Base-by-base conservation (phyloP, 2,797 vertebrate species). In the Ispidina lecontei region DNA sequence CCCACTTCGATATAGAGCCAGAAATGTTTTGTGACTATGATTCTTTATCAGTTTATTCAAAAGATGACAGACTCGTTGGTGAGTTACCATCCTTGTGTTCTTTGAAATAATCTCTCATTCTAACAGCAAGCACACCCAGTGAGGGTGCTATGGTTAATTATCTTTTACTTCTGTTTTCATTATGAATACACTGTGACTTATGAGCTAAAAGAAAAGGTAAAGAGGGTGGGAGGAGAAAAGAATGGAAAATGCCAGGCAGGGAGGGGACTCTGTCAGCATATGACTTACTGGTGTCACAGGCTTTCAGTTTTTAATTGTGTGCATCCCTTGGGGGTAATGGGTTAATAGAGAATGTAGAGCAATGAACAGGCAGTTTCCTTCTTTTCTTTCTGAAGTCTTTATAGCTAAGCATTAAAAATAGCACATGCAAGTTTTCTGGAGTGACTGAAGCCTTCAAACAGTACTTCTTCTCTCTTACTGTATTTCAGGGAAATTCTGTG, bases 401-500 rank as follows among this genome's bases (percentile, higher is more conserved):
- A 55, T 20, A 69, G 26, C 21, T 35, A 35, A 67, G 8, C 68
- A 44, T 17, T 54, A 54, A 71, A 72, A 63, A 35, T 47, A 19
- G 16, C 63, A 31, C 10, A 43, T 25, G 41, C 44, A 69, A 31
- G 13, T 39, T 83, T 94, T 87, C 46, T 80, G 11, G 52, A 44
- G 29, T 37, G 62, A 37, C 43, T 75, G 4, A 81, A 65, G 22
- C n/a, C 43, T 74, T 77, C 39, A 35, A 91, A 29, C 17, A 28
- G 23, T 56, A 39, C 47, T 75, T 55, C 41, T 85, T 80, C 16
- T 70, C n/a, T 63, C 46, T 68, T 62, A 39, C 4, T 23, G 1
- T 73, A 39, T 93, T 97, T 51, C 96, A 99, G 98, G 97, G 3
- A 97, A 97, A 70, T 98, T 98, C 93, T 99, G 98, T 93, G 98